Base-by-base conservation (phyloP, 2,113 vertebrate genomes). In the Fukomys damarensis region DNA sequence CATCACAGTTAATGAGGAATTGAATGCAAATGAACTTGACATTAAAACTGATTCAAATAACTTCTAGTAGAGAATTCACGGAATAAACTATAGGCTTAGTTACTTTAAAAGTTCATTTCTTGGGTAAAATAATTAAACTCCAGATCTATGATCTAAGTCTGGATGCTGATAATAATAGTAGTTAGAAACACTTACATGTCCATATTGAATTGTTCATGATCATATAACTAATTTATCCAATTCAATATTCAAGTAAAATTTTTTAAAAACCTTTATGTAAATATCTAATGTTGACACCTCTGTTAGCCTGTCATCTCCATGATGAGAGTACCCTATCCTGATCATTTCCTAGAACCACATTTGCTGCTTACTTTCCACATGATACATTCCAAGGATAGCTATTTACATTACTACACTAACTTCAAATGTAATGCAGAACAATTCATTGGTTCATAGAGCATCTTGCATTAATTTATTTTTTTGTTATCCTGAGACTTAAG, bases 11-110 rank as follows among this genome's bases (percentile, higher is more conserved):
- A 72, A 82, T 94, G 20, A 90, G 56, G 74, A 95, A 38, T 82
- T 97, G 74, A 92, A 92, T 79, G 35, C 92, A n/a, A 95, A 89
- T 86, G 32, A 96, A 86, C n/a, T 81, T 93, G 43, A 86, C 28
- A 59, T 4, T 68, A 28, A 96, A 94, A 90, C 35, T 74, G 58
- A 85, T 76, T 92, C 84, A 81, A 84, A 63, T 89, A 11, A 72
- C 12, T 77, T 91, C 13, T 96, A 72, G 84, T 59, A 3, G 28
- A 0, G 65, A 72, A 86, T 74, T 83, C 49, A 28, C 38, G 38
- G 13, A 72, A 2, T 28, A 58, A 92, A 66, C 17, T 41, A 32
- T 52, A 16, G 19, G 61, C 32, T 81, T 76, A 38, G 2, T 68
- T 30, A 72, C 1, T 38, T 83, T 58, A 28, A 89, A 83, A 72